A percentile compares a stretch with the other conserved stretches of the same genome.
These are phyloP conservation scores for Hyles lineata DNA, from an alignment of 2,888 invertebrate species.

Conservation along the genomic window DNA sequence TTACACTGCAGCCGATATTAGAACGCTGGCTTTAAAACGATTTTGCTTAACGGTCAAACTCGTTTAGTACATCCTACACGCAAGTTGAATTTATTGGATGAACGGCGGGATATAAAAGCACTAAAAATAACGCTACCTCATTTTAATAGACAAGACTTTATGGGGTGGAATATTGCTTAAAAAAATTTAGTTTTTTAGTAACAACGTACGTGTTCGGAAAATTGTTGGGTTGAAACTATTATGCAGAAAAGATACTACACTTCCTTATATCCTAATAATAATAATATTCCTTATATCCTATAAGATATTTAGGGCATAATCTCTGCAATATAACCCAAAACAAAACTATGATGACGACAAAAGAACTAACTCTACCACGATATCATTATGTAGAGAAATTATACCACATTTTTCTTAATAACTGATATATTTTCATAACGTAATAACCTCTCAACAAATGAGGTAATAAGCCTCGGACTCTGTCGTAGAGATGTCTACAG, in stretches of 20 bases:
- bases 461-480: not conserved
- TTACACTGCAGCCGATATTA: slow-evolving; percentile 8
- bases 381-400: not conserved
- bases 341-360: not conserved
- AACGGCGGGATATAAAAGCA: slow-evolving; percentile 24
- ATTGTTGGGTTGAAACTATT: not conserved
- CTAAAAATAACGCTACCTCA: slow-evolving; percentile 21
- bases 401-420: not conserved
- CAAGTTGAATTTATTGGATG: slow-evolving; percentile 24
- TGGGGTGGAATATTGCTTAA: slow-evolving; percentile 5
- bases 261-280: too few relatives aligned
- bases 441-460: not conserved
- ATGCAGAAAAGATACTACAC: too few relatives aligned
- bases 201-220: not conserved
- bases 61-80: slow-evolving; percentile 26
- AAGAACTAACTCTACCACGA: not conserved
- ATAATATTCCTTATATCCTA: too few relatives aligned
- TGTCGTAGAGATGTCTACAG: not conserved
- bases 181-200: not conserved
- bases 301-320: too few relatives aligned
- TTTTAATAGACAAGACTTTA: slow-evolving; percentile 19
- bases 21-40: slow-evolving; percentile 21
- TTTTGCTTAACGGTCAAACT: slow-evolving; percentile 25
- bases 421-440: not conserved
- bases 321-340: too few relatives aligned